Evolutionary conservation across 2,888 invertebrate genomes (phyloP).

Genomic region (Nephrotoma flavescens): DNA sequence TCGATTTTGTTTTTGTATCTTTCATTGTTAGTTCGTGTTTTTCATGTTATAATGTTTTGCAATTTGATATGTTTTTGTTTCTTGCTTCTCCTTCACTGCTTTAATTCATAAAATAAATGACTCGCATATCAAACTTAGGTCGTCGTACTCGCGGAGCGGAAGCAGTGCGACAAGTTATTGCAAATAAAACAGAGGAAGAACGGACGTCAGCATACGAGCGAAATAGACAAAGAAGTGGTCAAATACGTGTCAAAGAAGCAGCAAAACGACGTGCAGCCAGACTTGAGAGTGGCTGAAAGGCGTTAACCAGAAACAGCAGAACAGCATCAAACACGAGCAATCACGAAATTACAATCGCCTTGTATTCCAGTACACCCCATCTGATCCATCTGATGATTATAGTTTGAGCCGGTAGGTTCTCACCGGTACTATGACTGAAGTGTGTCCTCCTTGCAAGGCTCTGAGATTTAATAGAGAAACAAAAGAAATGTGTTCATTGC

Average conservation of each 20-base stretch:
- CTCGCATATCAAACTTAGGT: conserved; percentile 4
- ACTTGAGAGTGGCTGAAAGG: conserved; percentile 11
- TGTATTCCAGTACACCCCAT: conserved; percentile 12
- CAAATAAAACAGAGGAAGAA: conserved; percentile 4
- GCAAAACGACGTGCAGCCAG: conserved; percentile 8
- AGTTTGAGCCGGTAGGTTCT: neutral
- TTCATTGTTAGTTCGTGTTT: no score
- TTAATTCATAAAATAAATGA: no score
- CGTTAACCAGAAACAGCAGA: conserved; percentile 11
- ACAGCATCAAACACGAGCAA: conserved; percentile 10
- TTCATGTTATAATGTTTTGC: no score
- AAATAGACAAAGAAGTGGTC: neutral
- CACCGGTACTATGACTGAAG: neutral
- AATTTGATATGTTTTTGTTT: no score
- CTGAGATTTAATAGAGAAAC: neutral
- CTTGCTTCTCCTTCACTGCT: no score
- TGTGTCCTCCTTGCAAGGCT: neutral
- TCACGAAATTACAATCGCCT: conserved; percentile 6
- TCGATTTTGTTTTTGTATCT: no score
- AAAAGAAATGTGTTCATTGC: neutral
- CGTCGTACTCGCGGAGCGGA: conserved; percentile 3
- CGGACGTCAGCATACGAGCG: neutral
- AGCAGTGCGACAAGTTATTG: conserved; percentile 3
- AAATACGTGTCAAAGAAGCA: conserved; percentile 2
- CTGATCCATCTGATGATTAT: conserved; percentile 8